Base-by-base conservation (phyloP, 1,140 invertebrate species). In the Drosophila lacteicornis region DNA sequence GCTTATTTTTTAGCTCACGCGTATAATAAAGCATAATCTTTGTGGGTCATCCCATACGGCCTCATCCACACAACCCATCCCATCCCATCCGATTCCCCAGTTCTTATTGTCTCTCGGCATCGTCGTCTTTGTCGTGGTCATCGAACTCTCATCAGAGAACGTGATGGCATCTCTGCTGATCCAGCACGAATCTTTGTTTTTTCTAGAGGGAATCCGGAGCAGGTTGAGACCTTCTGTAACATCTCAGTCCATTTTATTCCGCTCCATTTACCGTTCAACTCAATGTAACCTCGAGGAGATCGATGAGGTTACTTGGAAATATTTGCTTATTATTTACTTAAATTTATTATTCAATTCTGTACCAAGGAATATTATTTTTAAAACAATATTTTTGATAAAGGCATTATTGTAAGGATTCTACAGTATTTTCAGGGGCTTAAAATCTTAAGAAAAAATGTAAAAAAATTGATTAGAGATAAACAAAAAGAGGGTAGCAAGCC, bases 131-230 rank as follows among this genome's bases (percentile, higher is more conserved):
- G 49, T 45, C 69, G 9, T 57, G 74, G 74, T 75, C 74, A 76
- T 76, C 47, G 51, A 76, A 75, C 53, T 49, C 60, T 33, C 36
- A 53, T 15, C 56, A 30, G 22, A 9, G 15, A 43, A 60, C 53
- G 70, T 60, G 70, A 46, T 73, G 70, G 53, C 68, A 74, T 73
- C 55, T 60, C 50, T 36, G 12, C 15, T 73, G 53, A 73, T 73
- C 70, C 67, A 68, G 30, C 63, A 70, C 67, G 63, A 43, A 43
- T 46, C 25, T 3, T 22, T 17, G 11, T 30, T 53, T 33, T 53
- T 33, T 49, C 46, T 8, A 47, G 36, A 27, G 45, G 19, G 62
- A 68, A 69, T 69, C 30, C 63, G 40, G 46, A 25, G 2, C 45
- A 46, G 19, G 45, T 36, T n/a, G 6, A 19, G 7, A 17, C 13